Evolutionary conservation across 2,113 vertebrate genomes (phyloP).

Genomic region (Plecturocebus donacophilus): DNA sequence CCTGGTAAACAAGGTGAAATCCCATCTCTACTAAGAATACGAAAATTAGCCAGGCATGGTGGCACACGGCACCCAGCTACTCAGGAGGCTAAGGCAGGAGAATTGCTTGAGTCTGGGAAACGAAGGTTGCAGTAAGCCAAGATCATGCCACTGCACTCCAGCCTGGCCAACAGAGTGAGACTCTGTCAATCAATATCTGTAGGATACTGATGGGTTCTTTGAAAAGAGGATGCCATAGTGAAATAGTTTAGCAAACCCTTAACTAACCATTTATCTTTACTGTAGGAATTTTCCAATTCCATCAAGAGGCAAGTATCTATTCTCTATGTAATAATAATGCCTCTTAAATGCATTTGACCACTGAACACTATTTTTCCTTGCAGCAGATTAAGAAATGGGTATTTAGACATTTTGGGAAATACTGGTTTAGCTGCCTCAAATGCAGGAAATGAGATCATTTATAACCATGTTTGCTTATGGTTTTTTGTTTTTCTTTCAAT

Average conservation of each 20-base stretch:
- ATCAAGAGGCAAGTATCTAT: not conserved
- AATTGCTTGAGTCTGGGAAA: too few relatives aligned
- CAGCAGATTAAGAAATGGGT: too few relatives aligned
- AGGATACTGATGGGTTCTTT: not conserved
- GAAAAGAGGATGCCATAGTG: not conserved
- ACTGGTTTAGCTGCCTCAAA: not conserved
- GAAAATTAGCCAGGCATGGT: too few relatives aligned
- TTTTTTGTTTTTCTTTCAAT: not conserved
- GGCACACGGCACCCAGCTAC: too few relatives aligned
- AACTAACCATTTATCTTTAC: not conserved
- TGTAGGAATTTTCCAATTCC: not conserved
- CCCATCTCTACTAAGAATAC: too few relatives aligned
- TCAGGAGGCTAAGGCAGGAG: too few relatives aligned
- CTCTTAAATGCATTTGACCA: not conserved
- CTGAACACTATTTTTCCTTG: not conserved
- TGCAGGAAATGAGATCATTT: not conserved
- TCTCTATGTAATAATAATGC: not conserved
- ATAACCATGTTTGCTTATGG: fast-evolving
- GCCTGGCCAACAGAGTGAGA: too few relatives aligned
- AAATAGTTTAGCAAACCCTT: not conserved
- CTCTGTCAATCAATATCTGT: too few relatives aligned
- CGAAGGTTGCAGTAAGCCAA: too few relatives aligned
- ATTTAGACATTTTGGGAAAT: not conserved
- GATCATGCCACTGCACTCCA: too few relatives aligned
- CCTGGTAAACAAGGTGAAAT: too few relatives aligned